Evolutionary conservation across 1,140 invertebrate genomes (phyloP), one percentile per base, ranked within the genome.

Genomic region (Drosophila mojavensis): DNA sequence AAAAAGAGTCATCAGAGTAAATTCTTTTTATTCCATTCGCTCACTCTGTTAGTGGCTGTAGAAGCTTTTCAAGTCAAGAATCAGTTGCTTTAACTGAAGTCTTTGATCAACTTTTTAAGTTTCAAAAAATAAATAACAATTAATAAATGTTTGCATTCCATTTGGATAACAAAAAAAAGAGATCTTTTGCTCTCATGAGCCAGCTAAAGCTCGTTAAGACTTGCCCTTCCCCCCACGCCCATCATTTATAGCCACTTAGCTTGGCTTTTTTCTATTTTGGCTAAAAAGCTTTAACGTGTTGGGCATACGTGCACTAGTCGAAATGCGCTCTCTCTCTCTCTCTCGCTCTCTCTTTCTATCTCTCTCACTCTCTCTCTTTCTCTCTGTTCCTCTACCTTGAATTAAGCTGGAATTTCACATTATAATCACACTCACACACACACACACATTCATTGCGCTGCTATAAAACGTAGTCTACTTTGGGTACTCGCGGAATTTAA

Each of bases 361-460:
- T n/a, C n/a, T n/a, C n/a, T n/a, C 28, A 20, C 11, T 15, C n/a
- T 17, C 33, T 5, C 17, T 39, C 4, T 9, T 5, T 10, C 6
- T 33, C 33, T 33, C 33, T 33, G 28, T 26, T 50, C 33, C 41
- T 51, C n/a, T 7, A 71, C 69, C 71, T 79, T 64, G 50, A 83
- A 89, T 83, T 89, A 84, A 84, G 67, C 78, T 78, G 78, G 84
- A 84, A 88, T 88, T 88, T 88, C 78, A 84, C 89, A 88, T 84
- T 84, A 83, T 64, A 39, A 61, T 51, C 60, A 43, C 53, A 66
- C 58, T 69, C 45, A 72, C 39, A 63, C 13, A 48, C 55, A 33
- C 53, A 9, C 24, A 53, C 64, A 74, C 45, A 48, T 48, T 17
- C 53, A 9, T 13, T 47, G 2, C 24, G 45, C 48, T 67, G 71